These are phyloP conservation scores for Prorops nasuta DNA, from an alignment of 1,140 invertebrate genomes.

Conservation along the genomic window DNA sequence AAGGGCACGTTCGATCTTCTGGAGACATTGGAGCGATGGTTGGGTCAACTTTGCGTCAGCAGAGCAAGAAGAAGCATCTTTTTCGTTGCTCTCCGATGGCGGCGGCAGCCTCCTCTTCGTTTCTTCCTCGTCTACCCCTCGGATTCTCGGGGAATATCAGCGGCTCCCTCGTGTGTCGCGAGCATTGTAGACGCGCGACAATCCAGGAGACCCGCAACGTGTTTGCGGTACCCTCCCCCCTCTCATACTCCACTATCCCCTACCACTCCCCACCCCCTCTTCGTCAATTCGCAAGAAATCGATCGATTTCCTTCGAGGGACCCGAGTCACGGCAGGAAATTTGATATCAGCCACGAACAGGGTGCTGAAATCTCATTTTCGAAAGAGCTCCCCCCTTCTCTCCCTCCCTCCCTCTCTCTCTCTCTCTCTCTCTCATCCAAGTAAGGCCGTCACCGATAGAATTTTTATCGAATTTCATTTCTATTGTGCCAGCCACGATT, in stretches of 20 bases:
- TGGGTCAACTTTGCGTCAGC: not conserved
- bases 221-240: too few relatives aligned
- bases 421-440: not conserved
- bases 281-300: not conserved
- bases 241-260: too few relatives aligned
- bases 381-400: not conserved
- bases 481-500: too few relatives aligned
- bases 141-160: too few relatives aligned
- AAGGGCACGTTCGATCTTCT: too few relatives aligned
- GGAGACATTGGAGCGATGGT: too few relatives aligned
- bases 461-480: too few relatives aligned
- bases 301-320: not conserved
- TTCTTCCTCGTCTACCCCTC: too few relatives aligned
- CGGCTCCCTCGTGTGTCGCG: not conserved
- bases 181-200: not conserved
- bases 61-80: not conserved
- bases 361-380: conserved; percentile 12
- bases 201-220: not conserved
- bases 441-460: not conserved
- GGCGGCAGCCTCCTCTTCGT: not conserved
- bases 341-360: not conserved
- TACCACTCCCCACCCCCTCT: not conserved
- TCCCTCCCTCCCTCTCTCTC: not conserved
- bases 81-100: not conserved
- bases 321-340: conserved; percentile 21